phyloP scores from a whole-genome alignment of 2,888 invertebrate species.

The Homarus gammarus region DNA sequence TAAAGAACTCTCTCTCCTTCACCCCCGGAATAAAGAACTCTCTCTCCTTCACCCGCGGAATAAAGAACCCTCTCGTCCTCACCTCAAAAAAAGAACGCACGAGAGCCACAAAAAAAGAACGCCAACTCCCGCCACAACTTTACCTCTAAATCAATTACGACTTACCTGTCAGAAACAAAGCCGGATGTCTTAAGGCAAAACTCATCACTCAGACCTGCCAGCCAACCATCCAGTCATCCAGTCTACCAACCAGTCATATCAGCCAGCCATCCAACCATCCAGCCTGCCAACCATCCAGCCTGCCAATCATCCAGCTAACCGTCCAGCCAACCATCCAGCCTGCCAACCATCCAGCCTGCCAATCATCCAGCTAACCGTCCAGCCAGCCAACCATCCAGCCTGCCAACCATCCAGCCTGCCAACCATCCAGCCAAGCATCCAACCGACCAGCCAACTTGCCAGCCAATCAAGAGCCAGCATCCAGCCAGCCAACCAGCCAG shows the following conservation, averaged over 20 bases:
- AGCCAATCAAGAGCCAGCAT: no score
- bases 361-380: no score
- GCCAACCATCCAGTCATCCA: background rate
- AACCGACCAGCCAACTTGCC: no score
- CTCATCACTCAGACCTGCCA: background rate
- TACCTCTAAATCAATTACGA: conserved; percentile 27
- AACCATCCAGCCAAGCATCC: no score
- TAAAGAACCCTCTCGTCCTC: background rate
- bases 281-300: no score
- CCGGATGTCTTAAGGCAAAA: background rate
- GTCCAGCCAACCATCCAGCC: no score
- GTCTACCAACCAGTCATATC: background rate
- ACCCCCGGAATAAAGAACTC: background rate
- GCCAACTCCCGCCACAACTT: conserved; percentile 19
- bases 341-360: no score
- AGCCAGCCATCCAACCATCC: background rate
- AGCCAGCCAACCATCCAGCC: no score
- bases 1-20: background rate
- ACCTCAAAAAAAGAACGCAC: no score
- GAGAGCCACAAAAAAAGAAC: background rate
- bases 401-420: no score
- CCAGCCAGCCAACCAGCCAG: no score
- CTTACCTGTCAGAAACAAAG: conserved; percentile 33
- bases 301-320: no score
- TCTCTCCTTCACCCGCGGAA: background rate